phyloP scores from a whole-genome alignment of 2,888 invertebrate species.

The Leptopterna dolabrata region DNA sequence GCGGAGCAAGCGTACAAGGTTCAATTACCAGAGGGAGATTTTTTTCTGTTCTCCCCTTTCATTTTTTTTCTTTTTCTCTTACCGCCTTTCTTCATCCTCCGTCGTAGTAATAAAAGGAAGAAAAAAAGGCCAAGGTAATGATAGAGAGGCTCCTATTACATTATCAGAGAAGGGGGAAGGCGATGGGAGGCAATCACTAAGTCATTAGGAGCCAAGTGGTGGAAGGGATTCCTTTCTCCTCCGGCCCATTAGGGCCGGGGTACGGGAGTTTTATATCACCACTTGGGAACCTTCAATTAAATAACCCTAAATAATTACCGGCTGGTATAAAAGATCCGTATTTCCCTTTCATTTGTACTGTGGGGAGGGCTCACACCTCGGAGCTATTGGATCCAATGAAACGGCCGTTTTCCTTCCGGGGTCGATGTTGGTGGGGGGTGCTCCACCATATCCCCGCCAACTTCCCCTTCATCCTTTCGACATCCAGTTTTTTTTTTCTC shows the following conservation, averaged over 20 bases:
- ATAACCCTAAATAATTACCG: conserved; percentile 35
- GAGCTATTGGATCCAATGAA: conserved; percentile 16
- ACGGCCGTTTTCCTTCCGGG: background rate
- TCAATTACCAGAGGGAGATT: conserved; percentile 1
- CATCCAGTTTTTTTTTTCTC: background rate
- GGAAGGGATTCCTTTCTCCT: background rate
- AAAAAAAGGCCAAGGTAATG: conserved; percentile 16
- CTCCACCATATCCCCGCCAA: background rate
- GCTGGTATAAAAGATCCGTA: background rate
- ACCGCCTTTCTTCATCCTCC: background rate
- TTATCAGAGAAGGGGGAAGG: conserved; percentile 28
- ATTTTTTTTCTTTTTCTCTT: background rate
- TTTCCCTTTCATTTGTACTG: conserved; percentile 14
- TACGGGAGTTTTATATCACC: conserved; percentile 36
- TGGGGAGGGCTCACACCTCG: background rate
- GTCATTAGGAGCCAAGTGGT: conserved; percentile 21
- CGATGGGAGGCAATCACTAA: conserved; percentile 39
- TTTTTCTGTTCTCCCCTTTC: background rate
- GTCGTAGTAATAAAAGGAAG: conserved; percentile 31
- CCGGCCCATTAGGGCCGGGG: conserved; percentile 1
- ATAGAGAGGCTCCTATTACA: conserved; percentile 41
- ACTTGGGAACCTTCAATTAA: conserved; percentile 38
- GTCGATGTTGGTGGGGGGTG: background rate
- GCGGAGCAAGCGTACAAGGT: conserved; percentile 21
- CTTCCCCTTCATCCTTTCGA: background rate